Evolutionary conservation across 2,113 vertebrate genomes (phyloP), one percentile per base, ranked within the genome.

Genomic region (Osmerus eperlanus): DNA sequence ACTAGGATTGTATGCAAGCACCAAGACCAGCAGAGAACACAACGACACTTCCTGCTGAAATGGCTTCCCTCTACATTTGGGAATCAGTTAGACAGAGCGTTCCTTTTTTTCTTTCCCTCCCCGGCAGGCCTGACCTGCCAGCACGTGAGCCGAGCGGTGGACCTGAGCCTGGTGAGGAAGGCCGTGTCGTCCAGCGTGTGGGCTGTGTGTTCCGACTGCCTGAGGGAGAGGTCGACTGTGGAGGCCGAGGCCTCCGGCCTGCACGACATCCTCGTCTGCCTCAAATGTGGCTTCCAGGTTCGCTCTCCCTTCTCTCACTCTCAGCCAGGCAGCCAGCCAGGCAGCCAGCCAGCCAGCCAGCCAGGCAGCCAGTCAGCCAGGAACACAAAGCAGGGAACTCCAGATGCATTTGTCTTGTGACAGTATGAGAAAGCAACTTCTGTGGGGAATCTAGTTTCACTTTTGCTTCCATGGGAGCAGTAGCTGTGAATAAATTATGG

Each of bases 271-370:
- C 93, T 95, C 81, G 86, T 99, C 47, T 99, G 97, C 79, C 94
- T 99, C 81, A 98, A 95, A 76, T 99, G 97, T 89, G 97, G 97
- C 72, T 92, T 90, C 80, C 97, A 99, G 94, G 97, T 99, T 72
- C 94, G 59, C 16, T 65, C 13, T n/a, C 11, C n/a, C 12, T 32
- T 64, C 8, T 14, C 29, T 18, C 6, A 8, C 29, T 64, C 32
- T n/a, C 14, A 32, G 12, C 53, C 25, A 28, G 25, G 0, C 25
- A 28, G 25, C 2, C 2, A 3, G 25, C 25, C 25, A 28, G 25
- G 2, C 25, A 28, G 25, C 2, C 25, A 28, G 25, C 2, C 25
- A 25, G 25, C 25, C 21, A 21, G 21, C 23, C 23, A 23, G 1
- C 2, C 25, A 28, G 25, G 25, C 25, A 28, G 25, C 25, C 25